Conservation (phyloP, 2,113 vertebrate species). For the Peromyscus leucopus region DNA sequence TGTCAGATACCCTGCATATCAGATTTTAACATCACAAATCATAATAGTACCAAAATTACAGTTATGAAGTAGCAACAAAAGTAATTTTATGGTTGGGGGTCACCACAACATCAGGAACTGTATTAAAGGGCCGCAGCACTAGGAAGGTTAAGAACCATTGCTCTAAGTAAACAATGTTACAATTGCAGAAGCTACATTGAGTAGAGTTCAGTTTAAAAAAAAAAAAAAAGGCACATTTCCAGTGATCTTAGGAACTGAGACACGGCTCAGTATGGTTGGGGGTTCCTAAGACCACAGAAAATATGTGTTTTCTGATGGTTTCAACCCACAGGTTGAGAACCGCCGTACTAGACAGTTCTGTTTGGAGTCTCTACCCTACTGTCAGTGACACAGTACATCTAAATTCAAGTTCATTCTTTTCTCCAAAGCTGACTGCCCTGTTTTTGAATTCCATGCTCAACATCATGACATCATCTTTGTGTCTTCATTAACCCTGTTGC, state of each 20-base stretch:
- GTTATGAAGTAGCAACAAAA: background rate
- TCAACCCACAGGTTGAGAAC: background rate
- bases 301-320: background rate
- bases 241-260: background rate
- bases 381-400: background rate
- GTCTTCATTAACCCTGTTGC: background rate
- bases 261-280: background rate
- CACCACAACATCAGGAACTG: background rate
- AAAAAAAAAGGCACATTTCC: background rate
- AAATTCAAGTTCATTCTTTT: background rate
- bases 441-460: background rate
- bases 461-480: background rate
- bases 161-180: background rate
- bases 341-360: background rate
- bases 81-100: background rate
- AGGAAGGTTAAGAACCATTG: background rate
- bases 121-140: rapidly evolving
- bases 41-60: background rate
- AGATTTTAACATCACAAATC: too few relatives aligned
- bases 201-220: background rate
- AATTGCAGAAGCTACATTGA: background rate
- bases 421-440: background rate
- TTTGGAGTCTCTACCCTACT: background rate
- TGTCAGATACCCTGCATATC: too few relatives aligned
- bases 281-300: background rate